phyloP scores from a whole-genome alignment of 2,888 invertebrate species.

The Calameuta idolon region DNA sequence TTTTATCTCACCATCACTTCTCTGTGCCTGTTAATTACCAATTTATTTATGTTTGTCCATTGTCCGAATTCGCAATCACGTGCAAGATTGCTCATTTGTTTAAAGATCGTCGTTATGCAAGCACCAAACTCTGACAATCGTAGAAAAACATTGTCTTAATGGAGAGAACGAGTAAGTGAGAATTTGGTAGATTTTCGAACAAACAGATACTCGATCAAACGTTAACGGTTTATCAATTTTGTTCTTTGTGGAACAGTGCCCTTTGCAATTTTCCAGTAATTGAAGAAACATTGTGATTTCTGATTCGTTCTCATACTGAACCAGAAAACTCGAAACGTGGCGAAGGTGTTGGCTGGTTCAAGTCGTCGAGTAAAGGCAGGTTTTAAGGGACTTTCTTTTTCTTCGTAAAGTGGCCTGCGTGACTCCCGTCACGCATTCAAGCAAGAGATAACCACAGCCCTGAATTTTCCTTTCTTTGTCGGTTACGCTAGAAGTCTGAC shows the following conservation, averaged over 20 bases:
- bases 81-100: neutral
- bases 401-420: neutral
- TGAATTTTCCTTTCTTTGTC: neutral
- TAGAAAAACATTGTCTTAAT: neutral
- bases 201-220: neutral
- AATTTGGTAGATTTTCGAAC: neutral
- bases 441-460: neutral
- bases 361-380: neutral
- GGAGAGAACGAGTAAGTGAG: neutral
- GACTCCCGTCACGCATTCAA: neutral
- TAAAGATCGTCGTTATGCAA: neutral
- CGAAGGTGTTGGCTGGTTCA: neutral
- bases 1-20: conserved; percentile 24
- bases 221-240: neutral
- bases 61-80: neutral
- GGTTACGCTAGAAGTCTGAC: neutral
- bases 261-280: neutral
- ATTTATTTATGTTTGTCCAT: neutral
- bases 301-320: neutral
- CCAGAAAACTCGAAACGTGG: neutral
- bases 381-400: neutral
- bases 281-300: neutral
- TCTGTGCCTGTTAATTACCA: neutral
- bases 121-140: neutral
- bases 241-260: neutral